Evolutionary conservation across 37 sponge, comb jelly and placozoan species (phyloP).

Genomic region (Halisarca cf. caerulea): DNA sequence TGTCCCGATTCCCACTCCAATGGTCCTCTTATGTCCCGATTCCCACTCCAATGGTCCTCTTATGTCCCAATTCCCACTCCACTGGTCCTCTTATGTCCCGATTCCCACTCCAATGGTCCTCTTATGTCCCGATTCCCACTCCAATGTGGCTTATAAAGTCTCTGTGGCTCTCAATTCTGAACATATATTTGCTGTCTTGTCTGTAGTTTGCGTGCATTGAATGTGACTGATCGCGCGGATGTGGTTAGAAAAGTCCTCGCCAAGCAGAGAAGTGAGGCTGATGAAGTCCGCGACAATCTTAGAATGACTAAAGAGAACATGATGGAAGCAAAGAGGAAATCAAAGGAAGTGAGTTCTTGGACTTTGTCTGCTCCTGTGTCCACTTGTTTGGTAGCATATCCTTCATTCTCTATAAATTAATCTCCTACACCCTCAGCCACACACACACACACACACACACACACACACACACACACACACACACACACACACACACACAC

Average conservation of each 20-base stretch:
- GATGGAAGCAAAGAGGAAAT: background rate
- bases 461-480: no score
- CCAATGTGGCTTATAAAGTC: no score
- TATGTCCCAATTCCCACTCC: no score
- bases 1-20: no score
- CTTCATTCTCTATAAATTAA: no score
- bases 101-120: background rate
- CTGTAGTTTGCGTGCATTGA: background rate
- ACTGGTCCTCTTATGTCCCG: no score
- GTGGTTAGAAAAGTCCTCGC: background rate
- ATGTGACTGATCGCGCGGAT: background rate
- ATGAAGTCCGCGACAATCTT: background rate
- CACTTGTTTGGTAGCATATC: no score
- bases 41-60: no score
- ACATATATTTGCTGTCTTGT: background rate
- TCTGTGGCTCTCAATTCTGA: background rate
- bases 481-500: no score
- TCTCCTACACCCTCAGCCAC: no score
- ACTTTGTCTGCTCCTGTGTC: background rate
- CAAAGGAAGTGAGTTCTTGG: background rate
- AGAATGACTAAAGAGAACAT: background rate
- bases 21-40: no score
- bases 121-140: background rate
- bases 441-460: no score
- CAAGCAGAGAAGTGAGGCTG: background rate